Evolutionary conservation across 1,140 invertebrate genomes (phyloP).

Genomic region (Mactra quadrangularis): DNA sequence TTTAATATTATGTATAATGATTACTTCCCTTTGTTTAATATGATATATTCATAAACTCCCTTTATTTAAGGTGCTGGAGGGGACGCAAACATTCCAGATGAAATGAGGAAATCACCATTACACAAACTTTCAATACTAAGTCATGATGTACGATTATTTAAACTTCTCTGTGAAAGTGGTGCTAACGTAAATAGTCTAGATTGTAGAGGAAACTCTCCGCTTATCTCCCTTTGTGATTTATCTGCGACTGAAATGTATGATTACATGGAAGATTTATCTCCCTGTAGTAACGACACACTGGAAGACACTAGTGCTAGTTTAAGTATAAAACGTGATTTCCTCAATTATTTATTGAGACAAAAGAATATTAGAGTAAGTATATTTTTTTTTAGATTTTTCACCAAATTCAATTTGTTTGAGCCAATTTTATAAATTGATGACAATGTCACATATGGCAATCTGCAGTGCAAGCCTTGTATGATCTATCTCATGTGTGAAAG

Average conservation of each 20-base stretch:
- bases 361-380: conserved; percentile 70
- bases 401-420: neutral
- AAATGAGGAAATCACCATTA: conserved; percentile 70
- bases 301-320: conserved; percentile 69
- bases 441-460: too few relatives aligned
- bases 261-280: conserved; percentile 71
- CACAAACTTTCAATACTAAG: conserved; percentile 72
- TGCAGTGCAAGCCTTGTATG: too few relatives aligned
- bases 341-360: conserved; percentile 68
- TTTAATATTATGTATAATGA: too few relatives aligned
- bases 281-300: conserved; percentile 66
- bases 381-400: neutral
- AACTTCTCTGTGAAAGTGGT: conserved; percentile 75
- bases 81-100: conserved; percentile 74
- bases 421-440: too few relatives aligned
- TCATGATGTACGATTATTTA: conserved; percentile 69
- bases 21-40: too few relatives aligned
- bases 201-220: conserved; percentile 71
- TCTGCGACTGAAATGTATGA: conserved; percentile 68
- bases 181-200: conserved; percentile 74
- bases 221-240: conserved; percentile 76
- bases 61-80: conserved; percentile 74
- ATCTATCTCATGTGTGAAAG: too few relatives aligned
- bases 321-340: conserved; percentile 71
- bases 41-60: too few relatives aligned